A percentile compares a stretch with the other conserved stretches of the same genome.
phyloP scores from a whole-genome alignment of 1,140 invertebrate genomes.

The Plodia interpunctella region DNA sequence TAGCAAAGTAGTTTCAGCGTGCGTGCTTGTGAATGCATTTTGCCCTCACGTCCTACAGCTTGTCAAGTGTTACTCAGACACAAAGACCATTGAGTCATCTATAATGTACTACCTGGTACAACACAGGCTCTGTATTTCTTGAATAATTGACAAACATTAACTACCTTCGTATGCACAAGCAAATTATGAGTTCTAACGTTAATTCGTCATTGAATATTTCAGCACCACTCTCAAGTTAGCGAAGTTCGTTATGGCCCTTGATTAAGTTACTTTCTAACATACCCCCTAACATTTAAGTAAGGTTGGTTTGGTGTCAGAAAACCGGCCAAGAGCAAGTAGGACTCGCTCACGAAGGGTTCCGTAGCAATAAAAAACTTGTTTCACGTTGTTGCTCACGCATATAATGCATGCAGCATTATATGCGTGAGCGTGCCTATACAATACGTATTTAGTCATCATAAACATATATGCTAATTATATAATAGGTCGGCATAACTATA shows the following conservation, averaged over 20 bases:
- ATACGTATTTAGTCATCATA: no score
- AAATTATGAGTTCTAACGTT: slow-evolving; percentile 51
- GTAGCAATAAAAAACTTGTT: no score
- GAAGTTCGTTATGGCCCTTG: slow-evolving; percentile 61
- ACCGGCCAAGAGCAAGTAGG: no score
- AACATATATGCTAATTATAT: no score
- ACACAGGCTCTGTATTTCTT: slow-evolving; percentile 7
- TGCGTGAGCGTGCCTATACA: no score
- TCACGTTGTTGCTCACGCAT: no score
- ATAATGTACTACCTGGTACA: slow-evolving; percentile 10
- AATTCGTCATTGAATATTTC: slow-evolving; percentile 67
- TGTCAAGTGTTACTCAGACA: slow-evolving; percentile 50
- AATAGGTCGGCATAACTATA: no score
- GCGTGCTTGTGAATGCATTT: slow-evolving; percentile 70
- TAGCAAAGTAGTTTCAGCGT: slow-evolving; percentile 34
- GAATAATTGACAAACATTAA: slow-evolving; percentile 26
- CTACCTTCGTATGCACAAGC: slow-evolving; percentile 41
- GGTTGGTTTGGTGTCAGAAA: no score
- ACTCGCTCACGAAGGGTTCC: no score
- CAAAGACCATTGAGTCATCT: slow-evolving; percentile 26
- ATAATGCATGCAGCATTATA: no score
- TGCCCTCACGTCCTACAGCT: slow-evolving; percentile 46
- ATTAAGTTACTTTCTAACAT: slow-evolving; percentile 43
- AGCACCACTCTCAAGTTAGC: slow-evolving; percentile 61
- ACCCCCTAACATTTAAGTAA: background rate